These are phyloP conservation scores for Engystomops pustulosus DNA, from an alignment of 2,113 vertebrate species.

Conservation along the genomic window DNA sequence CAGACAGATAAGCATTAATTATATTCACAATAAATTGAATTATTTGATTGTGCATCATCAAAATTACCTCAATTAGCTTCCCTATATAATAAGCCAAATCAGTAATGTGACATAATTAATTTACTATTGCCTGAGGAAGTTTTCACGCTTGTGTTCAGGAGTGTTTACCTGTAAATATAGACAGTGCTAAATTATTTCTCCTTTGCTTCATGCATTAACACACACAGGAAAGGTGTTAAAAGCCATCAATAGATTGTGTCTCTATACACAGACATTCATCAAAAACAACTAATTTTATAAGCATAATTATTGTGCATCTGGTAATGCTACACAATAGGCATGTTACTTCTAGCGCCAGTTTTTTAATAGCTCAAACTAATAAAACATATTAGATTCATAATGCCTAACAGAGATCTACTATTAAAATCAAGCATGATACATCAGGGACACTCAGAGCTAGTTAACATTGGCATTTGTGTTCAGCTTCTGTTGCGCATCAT, in stretches of 20 bases:
- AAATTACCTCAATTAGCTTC: conserved; percentile 19
- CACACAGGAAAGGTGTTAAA: background rate
- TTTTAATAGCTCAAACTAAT: background rate
- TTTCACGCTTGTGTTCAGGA: background rate
- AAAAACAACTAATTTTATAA: background rate
- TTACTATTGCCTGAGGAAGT: background rate
- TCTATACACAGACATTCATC: background rate
- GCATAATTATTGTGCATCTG: background rate
- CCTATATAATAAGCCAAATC: conserved; percentile 10
- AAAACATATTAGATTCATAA: background rate
- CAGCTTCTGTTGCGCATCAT: no score
- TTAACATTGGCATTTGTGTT: no score
- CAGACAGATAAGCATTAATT: conserved; percentile 8
- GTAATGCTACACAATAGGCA: background rate
- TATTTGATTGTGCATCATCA: conserved; percentile 7
- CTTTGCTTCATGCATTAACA: background rate
- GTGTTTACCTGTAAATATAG: conserved; percentile 11
- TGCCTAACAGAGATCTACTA: background rate
- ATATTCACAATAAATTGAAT: conserved; percentile 35
- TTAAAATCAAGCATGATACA: no score
- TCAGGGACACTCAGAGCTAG: no score
- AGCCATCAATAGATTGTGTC: no score
- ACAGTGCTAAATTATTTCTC: background rate
- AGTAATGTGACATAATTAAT: conserved; percentile 4
- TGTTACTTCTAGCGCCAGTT: background rate